Conservation (phyloP, 2,113 vertebrate species). For the Leuciscus idus region DNA sequence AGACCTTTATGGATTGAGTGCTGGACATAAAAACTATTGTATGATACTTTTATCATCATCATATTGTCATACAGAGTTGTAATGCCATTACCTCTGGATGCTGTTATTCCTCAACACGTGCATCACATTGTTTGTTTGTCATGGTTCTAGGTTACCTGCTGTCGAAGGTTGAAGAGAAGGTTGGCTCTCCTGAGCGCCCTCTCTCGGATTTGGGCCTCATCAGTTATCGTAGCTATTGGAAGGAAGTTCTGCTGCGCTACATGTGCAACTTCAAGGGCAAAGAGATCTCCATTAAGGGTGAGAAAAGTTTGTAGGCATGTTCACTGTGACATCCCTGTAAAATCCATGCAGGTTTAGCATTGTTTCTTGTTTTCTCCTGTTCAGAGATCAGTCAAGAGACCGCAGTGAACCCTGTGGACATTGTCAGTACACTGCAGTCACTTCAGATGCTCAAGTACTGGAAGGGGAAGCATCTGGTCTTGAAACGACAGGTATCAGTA, state of each 20-base stretch:
- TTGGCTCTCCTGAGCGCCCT: constrained; percentile 94
- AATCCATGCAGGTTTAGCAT: not conserved
- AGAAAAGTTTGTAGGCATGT: not conserved
- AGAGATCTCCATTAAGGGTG: constrained; percentile 99
- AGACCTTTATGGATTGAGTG: not conserved
- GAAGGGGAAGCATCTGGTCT: constrained; percentile 97
- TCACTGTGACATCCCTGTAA: not conserved
- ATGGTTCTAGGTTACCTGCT: constrained; percentile 87
- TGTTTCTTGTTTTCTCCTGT: not conserved
- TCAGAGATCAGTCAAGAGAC: constrained; percentile 99
- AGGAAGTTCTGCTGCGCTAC: constrained; percentile 95
- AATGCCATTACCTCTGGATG: not conserved
- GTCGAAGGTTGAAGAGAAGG: constrained; percentile 98
- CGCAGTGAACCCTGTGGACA: constrained; percentile 96
- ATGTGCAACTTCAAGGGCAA: constrained; percentile 98
- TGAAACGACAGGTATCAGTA: constrained; percentile 90
- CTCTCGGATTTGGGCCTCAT: constrained; percentile 96
- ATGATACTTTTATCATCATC: not conserved
- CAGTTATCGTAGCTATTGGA: constrained; percentile 99
- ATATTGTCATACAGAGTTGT: not conserved
- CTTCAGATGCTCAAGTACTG: constrained; percentile 99
- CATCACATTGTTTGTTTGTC: not conserved
- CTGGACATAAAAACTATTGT: not conserved
- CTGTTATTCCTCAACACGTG: not conserved
- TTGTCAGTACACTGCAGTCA: constrained; percentile 96